Base-by-base conservation (phyloP, 2,113 vertebrate genomes). In the Nothobranchius furzeri region DNA sequence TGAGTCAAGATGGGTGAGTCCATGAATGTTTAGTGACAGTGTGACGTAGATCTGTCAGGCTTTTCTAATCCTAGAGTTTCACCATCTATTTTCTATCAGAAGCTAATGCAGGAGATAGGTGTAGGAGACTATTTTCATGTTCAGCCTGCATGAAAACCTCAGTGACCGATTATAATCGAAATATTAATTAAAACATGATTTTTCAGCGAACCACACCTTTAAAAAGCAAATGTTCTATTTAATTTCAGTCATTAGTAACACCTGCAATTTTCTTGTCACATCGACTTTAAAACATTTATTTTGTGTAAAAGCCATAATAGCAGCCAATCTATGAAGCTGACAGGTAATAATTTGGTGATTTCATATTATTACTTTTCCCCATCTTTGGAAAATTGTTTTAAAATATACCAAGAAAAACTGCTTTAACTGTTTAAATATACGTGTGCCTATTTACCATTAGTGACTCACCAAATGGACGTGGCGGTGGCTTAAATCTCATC, bases 271-370 rank as follows among this genome's bases (percentile, higher is more conserved):
- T 55, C 43, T 30, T 55, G 51, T 66, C 52, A 36, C 6, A 6
- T 47, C 10, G n/a, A 46, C 25, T 36, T 36, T 35, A 55, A 65
- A 36, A 47, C 43, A 11, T 40, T 57, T 17, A 37, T 10, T 24
- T 14, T 4, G 56, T 3, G 51, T 51, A 48, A 49, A 36, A 42
- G n/a, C 8, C 7, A 10, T 15, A 35, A 52, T 55, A 54, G 37
- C 12, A 47, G 51, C 40, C 24, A 45, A 45, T 36, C 14, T 43
- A 4, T 59, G 7, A 53, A 47, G 36, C 24, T 40, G 52, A n/a
- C 7, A 65, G 55, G 64, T 36, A 55, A 50, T 30, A 64, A 64
- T 76, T 64, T 49, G n/a, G 45, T 5, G 45, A 45, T 59, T 24
- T 64, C 15, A 10, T 14, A 8, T 46, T 48, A 54, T 47, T 60